phyloP scores from a whole-genome alignment of 2,113 vertebrate species.

The Miniopterus natalensis region DNA sequence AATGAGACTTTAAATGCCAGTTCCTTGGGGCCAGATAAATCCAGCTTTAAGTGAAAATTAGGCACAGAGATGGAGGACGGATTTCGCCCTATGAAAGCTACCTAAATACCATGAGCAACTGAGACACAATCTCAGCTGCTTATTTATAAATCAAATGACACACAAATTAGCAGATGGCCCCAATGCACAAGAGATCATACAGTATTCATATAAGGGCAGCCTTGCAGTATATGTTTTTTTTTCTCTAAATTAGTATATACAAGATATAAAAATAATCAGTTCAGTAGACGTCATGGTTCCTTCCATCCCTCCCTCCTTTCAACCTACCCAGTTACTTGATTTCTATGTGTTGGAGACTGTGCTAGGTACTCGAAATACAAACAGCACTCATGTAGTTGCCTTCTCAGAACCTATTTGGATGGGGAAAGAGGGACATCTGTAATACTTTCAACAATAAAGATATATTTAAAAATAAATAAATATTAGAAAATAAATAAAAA shows the following conservation, averaged over 20 bases:
- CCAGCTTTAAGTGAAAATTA: slow-evolving; percentile 80
- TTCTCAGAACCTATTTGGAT: background rate
- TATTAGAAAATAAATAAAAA: too few relatives aligned
- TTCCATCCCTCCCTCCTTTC: background rate
- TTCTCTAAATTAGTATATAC: background rate
- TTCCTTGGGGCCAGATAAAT: slow-evolving; percentile 82
- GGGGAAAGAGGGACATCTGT: background rate
- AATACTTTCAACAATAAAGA: too few relatives aligned
- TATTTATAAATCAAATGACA: slow-evolving; percentile 72
- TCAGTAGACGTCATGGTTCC: background rate
- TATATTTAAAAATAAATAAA: too few relatives aligned
- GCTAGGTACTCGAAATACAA: background rate
- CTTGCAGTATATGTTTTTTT: background rate
- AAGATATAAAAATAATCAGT: background rate
- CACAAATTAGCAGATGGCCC: slow-evolving; percentile 50
- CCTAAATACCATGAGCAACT: slow-evolving; percentile 68
- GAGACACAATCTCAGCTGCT: slow-evolving; percentile 58
- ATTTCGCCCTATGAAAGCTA: slow-evolving; percentile 65
- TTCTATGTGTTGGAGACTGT: background rate
- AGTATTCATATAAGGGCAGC: background rate
- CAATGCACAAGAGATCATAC: background rate
- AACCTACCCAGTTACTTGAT: background rate
- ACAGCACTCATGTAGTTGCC: background rate
- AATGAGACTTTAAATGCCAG: slow-evolving; percentile 87
- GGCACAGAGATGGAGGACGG: background rate